Percentiles rank a stretch among this genome's conserved stretches.
These are phyloP conservation scores for Stomatorhinus walkeri DNA, from an alignment of 2,797 vertebrate genomes.

Conservation along the genomic window DNA sequence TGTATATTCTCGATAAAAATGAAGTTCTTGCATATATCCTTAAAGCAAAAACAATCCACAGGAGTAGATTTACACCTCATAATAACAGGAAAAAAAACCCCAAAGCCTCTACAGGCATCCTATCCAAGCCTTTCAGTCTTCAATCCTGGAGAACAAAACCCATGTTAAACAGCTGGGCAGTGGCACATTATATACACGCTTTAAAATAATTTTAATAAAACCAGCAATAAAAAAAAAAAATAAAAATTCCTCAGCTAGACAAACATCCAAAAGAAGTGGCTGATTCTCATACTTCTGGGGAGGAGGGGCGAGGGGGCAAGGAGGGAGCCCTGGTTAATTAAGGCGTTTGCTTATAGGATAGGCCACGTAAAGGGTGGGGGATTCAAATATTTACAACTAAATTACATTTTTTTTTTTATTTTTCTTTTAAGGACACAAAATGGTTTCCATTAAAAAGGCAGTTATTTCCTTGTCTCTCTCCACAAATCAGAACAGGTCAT, in stretches of 20 bases:
- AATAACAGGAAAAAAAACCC: slow-evolving; percentile 31
- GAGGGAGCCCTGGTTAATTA: slow-evolving; percentile 42
- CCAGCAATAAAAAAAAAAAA: background rate
- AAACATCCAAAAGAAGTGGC: background rate
- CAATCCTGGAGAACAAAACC: background rate
- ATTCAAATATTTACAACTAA: slow-evolving; percentile 42
- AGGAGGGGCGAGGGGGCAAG: slow-evolving; percentile 33
- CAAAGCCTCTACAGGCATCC: slow-evolving; percentile 32
- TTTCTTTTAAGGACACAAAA: slow-evolving; percentile 63
- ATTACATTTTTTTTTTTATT: slow-evolving; percentile 26
- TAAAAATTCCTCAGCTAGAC: background rate
- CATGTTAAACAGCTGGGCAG: background rate
- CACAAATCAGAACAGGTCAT: slow-evolving; percentile 50
- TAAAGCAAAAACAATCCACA: slow-evolving; percentile 41
- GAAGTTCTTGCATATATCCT: slow-evolving; percentile 47
- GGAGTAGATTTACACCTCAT: slow-evolving; percentile 40
- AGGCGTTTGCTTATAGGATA: slow-evolving; percentile 48
- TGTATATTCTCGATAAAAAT: slow-evolving; percentile 31
- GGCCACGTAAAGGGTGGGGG: slow-evolving; percentile 19
- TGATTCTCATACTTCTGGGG: slow-evolving; percentile 27
- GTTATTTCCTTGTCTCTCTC: slow-evolving; percentile 34
- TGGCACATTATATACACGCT: slow-evolving; percentile 5
- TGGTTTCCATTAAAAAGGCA: slow-evolving; percentile 63
- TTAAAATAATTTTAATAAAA: slow-evolving; percentile 30
- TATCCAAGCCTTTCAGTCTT: slow-evolving; percentile 24